Percentiles rank a stretch among this genome's conserved stretches.
phyloP scores from a whole-genome alignment of 2,888 invertebrate genomes.

The Parthenolecanium corni region DNA sequence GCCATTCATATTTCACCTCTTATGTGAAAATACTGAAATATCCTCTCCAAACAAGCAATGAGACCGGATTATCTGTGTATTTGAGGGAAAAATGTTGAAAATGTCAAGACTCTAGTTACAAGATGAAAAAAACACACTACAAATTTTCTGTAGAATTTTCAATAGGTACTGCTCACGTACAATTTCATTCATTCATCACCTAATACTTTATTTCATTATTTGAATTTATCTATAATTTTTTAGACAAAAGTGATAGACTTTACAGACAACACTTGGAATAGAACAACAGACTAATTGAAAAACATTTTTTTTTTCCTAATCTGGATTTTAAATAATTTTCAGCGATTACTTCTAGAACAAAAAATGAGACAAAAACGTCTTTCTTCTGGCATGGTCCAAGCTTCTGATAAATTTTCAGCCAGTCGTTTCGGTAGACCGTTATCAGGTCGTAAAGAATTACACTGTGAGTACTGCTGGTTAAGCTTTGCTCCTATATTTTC shows the following conservation, averaged over 20 bases:
- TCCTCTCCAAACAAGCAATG: too few species aligned
- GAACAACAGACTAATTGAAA: too few species aligned
- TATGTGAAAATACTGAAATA: too few species aligned
- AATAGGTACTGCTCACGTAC: too few species aligned
- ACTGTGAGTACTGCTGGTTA: constrained; percentile 43
- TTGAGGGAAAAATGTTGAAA: too few species aligned
- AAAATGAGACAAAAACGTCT: constrained; percentile 79
- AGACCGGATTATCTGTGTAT: too few species aligned
- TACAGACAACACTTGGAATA: too few species aligned
- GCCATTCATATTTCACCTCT: too few species aligned
- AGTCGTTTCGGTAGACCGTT: constrained; percentile 31
- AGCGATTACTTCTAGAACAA: constrained; percentile 79
- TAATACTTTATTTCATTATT: too few species aligned
- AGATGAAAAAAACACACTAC: too few species aligned
- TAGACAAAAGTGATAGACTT: not conserved
- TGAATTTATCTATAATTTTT: not conserved
- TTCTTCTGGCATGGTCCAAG: constrained; percentile 73
- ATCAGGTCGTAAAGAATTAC: constrained; percentile 46
- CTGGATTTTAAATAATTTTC: constrained; percentile 35
- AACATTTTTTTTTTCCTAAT: too few species aligned
- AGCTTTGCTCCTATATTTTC: not conserved
- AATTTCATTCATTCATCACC: not conserved
- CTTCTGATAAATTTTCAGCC: constrained; percentile 49
- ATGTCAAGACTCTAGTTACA: too few species aligned
- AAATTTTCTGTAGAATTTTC: not conserved